Percentiles rank a stretch among this genome's conserved stretches.
Conservation (phyloP, 1,140 invertebrate species). For the Leptinotarsa lineolata region DNA sequence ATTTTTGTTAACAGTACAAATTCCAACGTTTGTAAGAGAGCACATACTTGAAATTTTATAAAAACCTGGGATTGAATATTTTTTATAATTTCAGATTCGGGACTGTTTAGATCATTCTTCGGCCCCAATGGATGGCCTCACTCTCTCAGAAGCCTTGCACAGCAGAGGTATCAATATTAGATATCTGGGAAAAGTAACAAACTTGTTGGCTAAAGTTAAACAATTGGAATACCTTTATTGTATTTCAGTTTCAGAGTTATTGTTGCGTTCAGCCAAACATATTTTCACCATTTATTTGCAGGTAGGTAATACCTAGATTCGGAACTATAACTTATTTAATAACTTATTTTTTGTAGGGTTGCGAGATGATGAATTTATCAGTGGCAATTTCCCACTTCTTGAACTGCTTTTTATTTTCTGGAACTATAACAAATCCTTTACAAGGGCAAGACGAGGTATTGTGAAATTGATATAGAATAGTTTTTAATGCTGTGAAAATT, state of each 20-base stretch:
- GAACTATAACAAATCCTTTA: conserved; percentile 66
- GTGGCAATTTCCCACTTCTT: conserved; percentile 92
- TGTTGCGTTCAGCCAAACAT: conserved; percentile 89
- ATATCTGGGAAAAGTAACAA: conserved; percentile 89
- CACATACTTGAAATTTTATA: neutral
- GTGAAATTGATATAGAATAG: conserved; percentile 1
- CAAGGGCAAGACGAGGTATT: conserved; percentile 70
- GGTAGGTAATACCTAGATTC: conserved; percentile 53
- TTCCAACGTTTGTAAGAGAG: conserved; percentile 88
- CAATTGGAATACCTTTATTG: conserved; percentile 85
- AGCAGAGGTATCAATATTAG: conserved; percentile 94
- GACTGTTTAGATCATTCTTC: conserved; percentile 91
- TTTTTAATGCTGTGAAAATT: conserved; percentile 10
- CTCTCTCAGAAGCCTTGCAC: conserved; percentile 93
- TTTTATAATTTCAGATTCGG: conserved; percentile 67
- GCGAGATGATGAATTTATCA: conserved; percentile 87
- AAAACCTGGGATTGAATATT: conserved; percentile 11
- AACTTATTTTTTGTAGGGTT: conserved; percentile 59
- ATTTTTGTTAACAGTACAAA: conserved; percentile 90
- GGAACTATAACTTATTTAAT: conserved; percentile 12
- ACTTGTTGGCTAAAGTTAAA: conserved; percentile 76
- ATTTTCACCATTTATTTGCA: conserved; percentile 92
- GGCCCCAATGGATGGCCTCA: conserved; percentile 92
- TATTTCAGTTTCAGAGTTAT: conserved; percentile 85
- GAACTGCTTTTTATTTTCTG: conserved; percentile 88